Conservation (phyloP, 37 sponge, comb jelly and placozoan genomes). For the Ianthella basta region DNA sequence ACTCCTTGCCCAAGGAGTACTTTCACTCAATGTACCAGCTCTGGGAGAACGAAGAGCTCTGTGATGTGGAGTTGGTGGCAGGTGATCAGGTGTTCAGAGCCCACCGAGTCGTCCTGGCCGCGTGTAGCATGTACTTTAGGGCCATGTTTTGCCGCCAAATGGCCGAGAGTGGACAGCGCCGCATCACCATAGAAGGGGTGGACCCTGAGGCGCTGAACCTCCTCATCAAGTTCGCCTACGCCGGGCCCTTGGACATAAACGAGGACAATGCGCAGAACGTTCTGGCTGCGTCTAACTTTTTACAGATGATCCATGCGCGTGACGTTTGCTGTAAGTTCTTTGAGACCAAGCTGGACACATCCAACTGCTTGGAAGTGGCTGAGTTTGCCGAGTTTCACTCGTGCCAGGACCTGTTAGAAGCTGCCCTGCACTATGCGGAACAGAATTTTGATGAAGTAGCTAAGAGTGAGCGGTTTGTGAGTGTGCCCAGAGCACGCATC, state of each 20-base stretch:
- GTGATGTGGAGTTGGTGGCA: constrained; percentile 81
- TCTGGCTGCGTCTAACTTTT: constrained; percentile 78
- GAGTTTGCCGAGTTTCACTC: constrained; percentile 89
- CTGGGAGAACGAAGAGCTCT: constrained; percentile 79
- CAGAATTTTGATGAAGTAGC: constrained; percentile 73
- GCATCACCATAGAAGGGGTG: constrained; percentile 79
- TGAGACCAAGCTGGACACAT: constrained; percentile 69
- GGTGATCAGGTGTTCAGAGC: constrained; percentile 70
- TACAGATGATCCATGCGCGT: constrained; percentile 77
- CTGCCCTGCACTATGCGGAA: constrained; percentile 52
- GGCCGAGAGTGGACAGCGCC: constrained; percentile 86
- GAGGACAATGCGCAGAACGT: constrained; percentile 83
- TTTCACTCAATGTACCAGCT: constrained; percentile 80
- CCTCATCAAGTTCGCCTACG: constrained; percentile 84
- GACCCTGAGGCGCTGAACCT: constrained; percentile 70
- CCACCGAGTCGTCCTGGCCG: constrained; percentile 83
- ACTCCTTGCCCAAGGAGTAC: constrained; percentile 75
- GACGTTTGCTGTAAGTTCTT: constrained; percentile 82
- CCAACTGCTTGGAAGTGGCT: constrained; percentile 79
- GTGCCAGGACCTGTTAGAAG: constrained; percentile 69
- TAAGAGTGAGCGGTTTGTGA: constrained; percentile 68
- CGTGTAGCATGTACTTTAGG: constrained; percentile 84
- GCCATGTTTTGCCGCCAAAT: constrained; percentile 89
- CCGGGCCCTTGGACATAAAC: constrained; percentile 74
- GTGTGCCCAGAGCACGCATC: constrained; percentile 57